Percentiles rank a stretch among this genome's conserved stretches.
Conservation (phyloP, 2,797 vertebrate genomes). For the Hafferia zeledoni region DNA sequence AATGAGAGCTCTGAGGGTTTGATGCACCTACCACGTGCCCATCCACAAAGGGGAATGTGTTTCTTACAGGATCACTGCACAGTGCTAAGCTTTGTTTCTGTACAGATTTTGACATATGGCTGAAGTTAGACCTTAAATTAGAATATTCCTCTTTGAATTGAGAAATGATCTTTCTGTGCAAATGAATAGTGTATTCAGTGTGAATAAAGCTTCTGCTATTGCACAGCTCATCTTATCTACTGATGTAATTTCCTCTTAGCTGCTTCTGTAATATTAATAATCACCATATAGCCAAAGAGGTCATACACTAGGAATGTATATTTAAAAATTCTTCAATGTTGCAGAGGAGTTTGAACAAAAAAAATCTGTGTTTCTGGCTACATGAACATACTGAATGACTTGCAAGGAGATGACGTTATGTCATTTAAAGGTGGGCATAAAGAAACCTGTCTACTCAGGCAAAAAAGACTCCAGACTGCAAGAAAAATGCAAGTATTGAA, state of each 20-base stretch:
- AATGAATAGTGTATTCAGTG: slow-evolving; percentile 81
- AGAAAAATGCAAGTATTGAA: not conserved
- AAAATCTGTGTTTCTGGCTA: slow-evolving; percentile 31
- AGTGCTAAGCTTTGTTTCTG: slow-evolving; percentile 78
- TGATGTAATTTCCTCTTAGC: slow-evolving; percentile 79
- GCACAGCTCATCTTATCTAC: slow-evolving; percentile 69
- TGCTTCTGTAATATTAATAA: slow-evolving; percentile 74
- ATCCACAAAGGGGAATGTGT: slow-evolving; percentile 71
- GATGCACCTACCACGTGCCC: slow-evolving; percentile 50
- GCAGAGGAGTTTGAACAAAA: slow-evolving; percentile 39
- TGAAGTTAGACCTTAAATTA: slow-evolving; percentile 79
- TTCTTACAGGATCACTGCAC: slow-evolving; percentile 65
- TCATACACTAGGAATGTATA: slow-evolving; percentile 64
- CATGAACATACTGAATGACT: not conserved
- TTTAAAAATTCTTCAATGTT: slow-evolving; percentile 9
- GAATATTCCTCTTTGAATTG: slow-evolving; percentile 77
- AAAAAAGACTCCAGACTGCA: not conserved
- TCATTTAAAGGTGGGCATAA: slow-evolving; percentile 24
- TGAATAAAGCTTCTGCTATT: slow-evolving; percentile 74
- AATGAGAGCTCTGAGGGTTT: not conserved
- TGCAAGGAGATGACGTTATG: not conserved
- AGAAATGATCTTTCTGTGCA: slow-evolving; percentile 78
- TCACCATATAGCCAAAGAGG: slow-evolving; percentile 61
- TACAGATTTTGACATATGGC: slow-evolving; percentile 75
- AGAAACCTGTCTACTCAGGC: not conserved